Evolutionary conservation across 2,113 vertebrate species (phyloP).

Genomic region (Plecturocebus donacophilus): DNA sequence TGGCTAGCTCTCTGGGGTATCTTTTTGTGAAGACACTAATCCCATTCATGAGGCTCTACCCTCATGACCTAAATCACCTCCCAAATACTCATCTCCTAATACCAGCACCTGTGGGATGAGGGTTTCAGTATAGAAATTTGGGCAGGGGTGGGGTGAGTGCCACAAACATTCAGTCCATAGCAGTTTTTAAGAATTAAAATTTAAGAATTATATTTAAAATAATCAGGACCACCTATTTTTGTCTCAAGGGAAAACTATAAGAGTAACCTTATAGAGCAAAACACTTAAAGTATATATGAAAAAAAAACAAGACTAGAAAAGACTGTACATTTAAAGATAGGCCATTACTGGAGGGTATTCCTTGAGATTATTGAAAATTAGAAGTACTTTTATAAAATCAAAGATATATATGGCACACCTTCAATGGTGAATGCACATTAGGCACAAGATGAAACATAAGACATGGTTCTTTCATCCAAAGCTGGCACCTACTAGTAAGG

Average conservation of each 20-base stretch:
- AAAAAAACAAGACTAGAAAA: background rate
- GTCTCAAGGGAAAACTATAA: background rate
- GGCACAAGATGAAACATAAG: background rate
- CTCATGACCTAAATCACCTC: background rate
- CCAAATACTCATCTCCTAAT: background rate
- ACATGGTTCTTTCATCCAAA: background rate
- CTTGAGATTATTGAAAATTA: background rate
- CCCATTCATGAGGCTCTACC: fast-evolving
- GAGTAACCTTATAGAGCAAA: background rate
- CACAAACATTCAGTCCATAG: background rate
- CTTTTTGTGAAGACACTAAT: background rate
- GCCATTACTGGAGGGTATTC: background rate
- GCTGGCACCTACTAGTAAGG: background rate
- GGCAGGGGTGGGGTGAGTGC: no score
- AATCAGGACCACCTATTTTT: background rate
- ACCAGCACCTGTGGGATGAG: background rate
- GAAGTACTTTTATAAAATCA: background rate
- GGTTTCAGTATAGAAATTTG: background rate
- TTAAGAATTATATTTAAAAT: background rate
- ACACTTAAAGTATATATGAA: background rate
- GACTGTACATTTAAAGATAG: background rate
- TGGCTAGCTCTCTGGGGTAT: background rate
- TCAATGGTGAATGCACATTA: background rate
- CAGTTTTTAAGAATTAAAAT: background rate
- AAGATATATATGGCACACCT: background rate